Evolutionary conservation across 2,888 invertebrate species (phyloP), one percentile per base, ranked within the genome.

Genomic region (Cephus sareptanus): DNA sequence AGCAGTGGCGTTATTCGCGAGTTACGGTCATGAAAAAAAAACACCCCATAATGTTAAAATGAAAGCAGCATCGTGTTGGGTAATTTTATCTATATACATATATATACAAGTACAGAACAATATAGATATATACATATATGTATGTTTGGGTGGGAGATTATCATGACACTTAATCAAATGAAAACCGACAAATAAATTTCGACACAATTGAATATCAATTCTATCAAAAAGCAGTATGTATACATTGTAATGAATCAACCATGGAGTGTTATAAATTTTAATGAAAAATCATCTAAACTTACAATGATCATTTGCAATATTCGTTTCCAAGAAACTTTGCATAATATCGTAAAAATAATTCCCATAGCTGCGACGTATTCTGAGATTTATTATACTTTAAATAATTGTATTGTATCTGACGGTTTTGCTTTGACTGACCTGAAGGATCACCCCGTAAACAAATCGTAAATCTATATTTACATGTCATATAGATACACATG

Each of bases 1-100:
- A 79, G 79, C 80, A 77, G 80, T 80, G 80, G 31, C 15, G 31
- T 71, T 33, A 81, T 75, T 74, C 69, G 34, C 77, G 79, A 80
- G 74, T 79, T 74, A 81, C 82, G 84, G 81, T 83, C 85, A 85
- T 84, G 79, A 84, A 85, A 84, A 56, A 23, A 85, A 86, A 85
- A 86, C 85, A 87, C 83, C 83, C 83, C 77, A 80, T 71, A 79
- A 75, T 76, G 80, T 81, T 80, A 80, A 82, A 80, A 78, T 37
- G 77, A 77, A 70, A 78, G 80, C 78, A 79, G 78, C 56, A 73
- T 69, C 74, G 75, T 81, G 80, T 82, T 56, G 23, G 2, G 56
- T 56, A 23, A 56, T 23, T 56, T 9, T 56, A 23, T 56, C 56
- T 56, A 23, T 23, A 56, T 56, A 56, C 56, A 56, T 56, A 23